These are phyloP conservation scores for Florisuga fusca DNA, from an alignment of 2,797 vertebrate genomes.

Conservation along the genomic window DNA sequence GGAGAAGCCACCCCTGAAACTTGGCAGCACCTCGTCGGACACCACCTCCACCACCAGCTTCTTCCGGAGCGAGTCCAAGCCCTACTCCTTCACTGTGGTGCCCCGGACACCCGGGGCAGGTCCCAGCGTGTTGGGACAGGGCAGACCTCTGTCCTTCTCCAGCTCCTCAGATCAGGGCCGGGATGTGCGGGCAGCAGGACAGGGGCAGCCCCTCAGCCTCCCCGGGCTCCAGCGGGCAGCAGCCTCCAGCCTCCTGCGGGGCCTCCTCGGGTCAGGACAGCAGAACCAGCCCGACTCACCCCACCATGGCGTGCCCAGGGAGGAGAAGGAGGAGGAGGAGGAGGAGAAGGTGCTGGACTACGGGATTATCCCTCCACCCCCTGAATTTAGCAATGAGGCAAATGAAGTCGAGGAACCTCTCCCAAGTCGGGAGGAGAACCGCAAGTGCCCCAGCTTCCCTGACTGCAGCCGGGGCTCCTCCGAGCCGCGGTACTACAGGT, in stretches of 20 bases:
- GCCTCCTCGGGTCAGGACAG: not conserved
- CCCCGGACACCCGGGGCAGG: not conserved
- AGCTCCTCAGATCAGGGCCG: slow-evolving; percentile 31
- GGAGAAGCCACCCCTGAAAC: not conserved
- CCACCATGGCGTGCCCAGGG: not conserved
- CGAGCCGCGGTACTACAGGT: not conserved
- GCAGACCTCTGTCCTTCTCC: not conserved
- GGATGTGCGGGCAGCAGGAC: fast-evolving
- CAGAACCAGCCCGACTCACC: not conserved
- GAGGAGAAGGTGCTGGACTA: slow-evolving; percentile 42
- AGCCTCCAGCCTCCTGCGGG: slow-evolving; percentile 19
- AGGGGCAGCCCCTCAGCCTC: not conserved
- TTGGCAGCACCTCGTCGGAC: not conserved
- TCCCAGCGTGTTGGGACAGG: fast-evolving
- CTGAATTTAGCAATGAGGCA: slow-evolving; percentile 78
- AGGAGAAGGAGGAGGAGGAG: slow-evolving; percentile 28
- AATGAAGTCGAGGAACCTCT: not conserved
- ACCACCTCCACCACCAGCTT: slow-evolving; percentile 60
- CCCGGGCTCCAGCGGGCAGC: not conserved
- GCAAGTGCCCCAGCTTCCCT: slow-evolving; percentile 14
- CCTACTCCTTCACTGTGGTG: slow-evolving; percentile 76
- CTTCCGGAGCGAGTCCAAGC: slow-evolving; percentile 62
- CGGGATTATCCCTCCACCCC: slow-evolving; percentile 80
- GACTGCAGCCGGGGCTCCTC: slow-evolving; percentile 19
- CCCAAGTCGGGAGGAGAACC: not conserved